A percentile compares a stretch with the other conserved stretches of the same genome.
phyloP scores from a whole-genome alignment of 1,140 invertebrate genomes.

The Heliothis subflexa region DNA sequence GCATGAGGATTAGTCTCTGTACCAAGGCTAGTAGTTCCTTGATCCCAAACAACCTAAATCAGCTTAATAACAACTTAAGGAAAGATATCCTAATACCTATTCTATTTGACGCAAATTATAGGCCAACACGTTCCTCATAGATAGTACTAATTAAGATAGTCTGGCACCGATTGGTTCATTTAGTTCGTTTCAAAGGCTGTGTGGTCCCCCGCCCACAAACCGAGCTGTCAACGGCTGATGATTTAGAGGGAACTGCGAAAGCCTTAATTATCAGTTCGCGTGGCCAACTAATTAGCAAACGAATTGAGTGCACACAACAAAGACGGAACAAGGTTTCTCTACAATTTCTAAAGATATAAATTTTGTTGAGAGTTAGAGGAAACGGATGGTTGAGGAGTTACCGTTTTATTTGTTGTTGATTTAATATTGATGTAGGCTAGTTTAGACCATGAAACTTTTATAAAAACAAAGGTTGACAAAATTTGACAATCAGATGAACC shows the following conservation, averaged over 20 bases:
- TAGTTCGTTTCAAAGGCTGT: conserved; percentile 4
- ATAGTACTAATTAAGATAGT: conserved; percentile 33
- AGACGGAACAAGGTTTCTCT: conserved; percentile 17
- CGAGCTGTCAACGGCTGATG: conserved; percentile 22
- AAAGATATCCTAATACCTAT: neutral
- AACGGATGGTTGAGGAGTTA: neutral
- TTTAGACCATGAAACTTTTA: too few species aligned
- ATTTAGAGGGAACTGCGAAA: conserved; percentile 36
- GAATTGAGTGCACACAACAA: conserved; percentile 37
- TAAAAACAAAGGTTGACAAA: too few species aligned
- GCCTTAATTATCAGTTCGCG: conserved; percentile 42
- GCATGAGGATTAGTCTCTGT: neutral
- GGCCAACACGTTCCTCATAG: conserved; percentile 9
- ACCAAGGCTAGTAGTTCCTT: neutral
- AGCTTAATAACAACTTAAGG: neutral
- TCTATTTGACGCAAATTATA: neutral
- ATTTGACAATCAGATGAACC: neutral
- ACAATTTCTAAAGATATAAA: conserved; percentile 38
- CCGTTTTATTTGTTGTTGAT: neutral
- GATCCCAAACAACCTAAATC: neutral
- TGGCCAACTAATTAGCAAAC: conserved; percentile 35
- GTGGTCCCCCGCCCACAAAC: conserved; percentile 39
- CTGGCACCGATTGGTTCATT: conserved; percentile 22
- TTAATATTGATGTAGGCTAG: neutral
- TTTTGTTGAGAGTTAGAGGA: conserved; percentile 14